Base-by-base conservation (phyloP, 2,888 invertebrate species). In the Melanotus villosus region DNA sequence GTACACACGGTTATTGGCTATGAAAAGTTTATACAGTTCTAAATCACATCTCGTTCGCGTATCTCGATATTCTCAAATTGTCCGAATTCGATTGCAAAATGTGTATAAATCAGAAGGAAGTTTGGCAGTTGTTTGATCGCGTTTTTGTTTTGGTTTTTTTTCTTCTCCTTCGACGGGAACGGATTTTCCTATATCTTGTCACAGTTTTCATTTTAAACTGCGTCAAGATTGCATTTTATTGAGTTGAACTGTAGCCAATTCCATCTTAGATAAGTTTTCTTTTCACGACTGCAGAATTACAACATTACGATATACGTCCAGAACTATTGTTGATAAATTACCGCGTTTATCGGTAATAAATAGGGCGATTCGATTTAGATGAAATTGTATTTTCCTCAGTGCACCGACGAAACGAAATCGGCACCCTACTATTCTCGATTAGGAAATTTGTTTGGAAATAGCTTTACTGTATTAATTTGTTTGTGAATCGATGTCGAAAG, bases 321-420 rank as follows among this genome's bases (percentile, higher is more conserved):
- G 38, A 62, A 62, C 62, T 62, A 62, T 67, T 67, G 67, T 67
- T 67, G 67, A 67, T 67, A 67, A 67, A 67, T 56, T 60, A 62
- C 56, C 47, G 54, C 60, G 56, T 62, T 66, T 67, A 67, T 56
- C 54, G 60, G 54, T 41, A 63, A 63, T 63, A 63, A 63, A 54
- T 54, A 30, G 41, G 32, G 38, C 54, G 63, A 63, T 63, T 63
- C 54, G 63, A 63, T 54, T 63, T 63, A 63, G 54, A 63, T 63
- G 52, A 63, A 54, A 63, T 63, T 50, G 54, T 54, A 41, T 63
- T 63, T 63, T 54, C 34, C 38, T 14, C 52, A 32, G 50, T 7
- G 26, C 3, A 3, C 26, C 19, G 41, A 63, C 52, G 7, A 5
- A 52, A 18, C 14, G 36, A 59, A 59, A 16, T 50, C 43, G 19